phyloP scores from a whole-genome alignment of 2,797 vertebrate genomes.

The Anomalospiza imberbis region DNA sequence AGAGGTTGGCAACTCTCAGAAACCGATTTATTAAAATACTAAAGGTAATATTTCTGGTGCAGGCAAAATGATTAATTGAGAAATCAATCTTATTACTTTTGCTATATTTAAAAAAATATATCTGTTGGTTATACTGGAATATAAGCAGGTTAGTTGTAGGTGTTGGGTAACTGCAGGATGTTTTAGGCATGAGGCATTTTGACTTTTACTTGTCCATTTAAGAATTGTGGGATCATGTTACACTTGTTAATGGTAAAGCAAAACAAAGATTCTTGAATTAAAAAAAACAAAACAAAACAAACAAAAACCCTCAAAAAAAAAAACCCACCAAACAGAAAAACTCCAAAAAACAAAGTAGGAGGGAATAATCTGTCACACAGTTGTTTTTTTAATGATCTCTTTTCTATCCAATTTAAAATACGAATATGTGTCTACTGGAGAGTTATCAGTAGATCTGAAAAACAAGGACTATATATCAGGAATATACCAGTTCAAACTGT shows the following conservation, averaged over 20 bases:
- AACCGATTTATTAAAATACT: constrained; percentile 4
- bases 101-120: background rate
- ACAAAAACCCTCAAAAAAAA: background rate
- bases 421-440: background rate
- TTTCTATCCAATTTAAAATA: background rate
- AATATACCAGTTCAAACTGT: background rate
- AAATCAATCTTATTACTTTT: background rate
- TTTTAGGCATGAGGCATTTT: constrained; percentile 2
- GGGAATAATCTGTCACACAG: background rate
- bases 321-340: background rate
- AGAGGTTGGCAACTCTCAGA: background rate
- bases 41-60: background rate
- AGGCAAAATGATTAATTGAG: background rate
- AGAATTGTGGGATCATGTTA: background rate
- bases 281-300: background rate
- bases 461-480: background rate
- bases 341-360: background rate
- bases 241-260: background rate
- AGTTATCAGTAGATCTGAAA: background rate
- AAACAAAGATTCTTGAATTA: background rate
- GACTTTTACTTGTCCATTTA: background rate
- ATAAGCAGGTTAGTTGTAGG: background rate
- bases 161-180: background rate
- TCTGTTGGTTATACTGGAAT: background rate
- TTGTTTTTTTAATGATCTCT: background rate